phyloP scores from a whole-genome alignment of 2,113 vertebrate species.

The Pongo pygmaeus region DNA sequence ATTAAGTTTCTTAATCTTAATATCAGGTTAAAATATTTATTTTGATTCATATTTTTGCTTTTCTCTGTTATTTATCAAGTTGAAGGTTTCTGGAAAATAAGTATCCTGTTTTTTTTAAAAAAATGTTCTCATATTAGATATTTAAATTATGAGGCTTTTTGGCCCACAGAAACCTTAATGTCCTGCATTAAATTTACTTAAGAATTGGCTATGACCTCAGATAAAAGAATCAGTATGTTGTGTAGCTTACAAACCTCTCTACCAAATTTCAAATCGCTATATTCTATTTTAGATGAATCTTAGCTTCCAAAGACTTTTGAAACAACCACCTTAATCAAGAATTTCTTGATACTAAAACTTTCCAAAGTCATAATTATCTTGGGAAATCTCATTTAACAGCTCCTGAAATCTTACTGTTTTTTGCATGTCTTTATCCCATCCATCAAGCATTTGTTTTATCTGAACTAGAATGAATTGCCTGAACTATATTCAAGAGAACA shows the following conservation, averaged over 20 bases:
- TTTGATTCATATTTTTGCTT: not conserved
- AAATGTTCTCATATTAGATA: not conserved
- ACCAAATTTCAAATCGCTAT: not conserved
- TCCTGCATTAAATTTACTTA: not conserved
- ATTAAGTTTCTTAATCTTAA: not conserved
- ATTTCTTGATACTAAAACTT: constrained; percentile 6
- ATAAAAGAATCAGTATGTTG: not conserved
- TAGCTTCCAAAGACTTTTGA: not conserved
- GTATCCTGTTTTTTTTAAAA: not conserved
- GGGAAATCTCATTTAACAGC: not conserved
- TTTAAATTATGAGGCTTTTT: constrained; percentile 22
- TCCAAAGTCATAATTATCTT: not conserved
- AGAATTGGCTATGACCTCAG: not conserved
- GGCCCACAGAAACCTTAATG: not conserved
- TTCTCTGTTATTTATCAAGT: not conserved
- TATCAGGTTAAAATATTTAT: not conserved
- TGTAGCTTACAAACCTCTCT: not conserved
- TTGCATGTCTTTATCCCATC: not conserved
- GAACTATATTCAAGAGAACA: not conserved
- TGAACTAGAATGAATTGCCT: not conserved
- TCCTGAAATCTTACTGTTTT: not conserved
- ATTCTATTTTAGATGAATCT: constrained; percentile 13
- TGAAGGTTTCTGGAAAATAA: not conserved
- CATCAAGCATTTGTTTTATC: constrained; percentile 28
- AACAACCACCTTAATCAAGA: not conserved